A percentile compares a stretch with the other conserved stretches of the same genome.
Conservation (phyloP, 2,797 vertebrate genomes). For the Peromyscus attwateri region DNA sequence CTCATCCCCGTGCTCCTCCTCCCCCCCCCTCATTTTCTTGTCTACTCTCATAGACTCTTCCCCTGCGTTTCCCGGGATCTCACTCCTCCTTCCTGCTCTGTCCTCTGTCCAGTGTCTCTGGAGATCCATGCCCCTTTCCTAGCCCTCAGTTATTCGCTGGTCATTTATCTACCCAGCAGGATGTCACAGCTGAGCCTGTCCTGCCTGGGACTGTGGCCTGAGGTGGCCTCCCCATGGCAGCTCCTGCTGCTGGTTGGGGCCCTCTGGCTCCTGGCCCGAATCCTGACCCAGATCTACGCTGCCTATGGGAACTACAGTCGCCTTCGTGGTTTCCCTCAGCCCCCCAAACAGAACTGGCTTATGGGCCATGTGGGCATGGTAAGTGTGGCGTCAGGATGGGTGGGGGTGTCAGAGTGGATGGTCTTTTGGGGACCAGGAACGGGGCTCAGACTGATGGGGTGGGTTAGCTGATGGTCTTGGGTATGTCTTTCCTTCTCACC, state of each 20-base stretch:
- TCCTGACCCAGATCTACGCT: constrained; percentile 29
- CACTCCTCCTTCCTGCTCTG: not conserved
- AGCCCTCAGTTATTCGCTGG: not conserved
- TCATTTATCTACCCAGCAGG: not conserved
- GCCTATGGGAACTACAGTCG: constrained; percentile 56
- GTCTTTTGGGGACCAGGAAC: not conserved
- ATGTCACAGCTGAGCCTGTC: constrained; percentile 53
- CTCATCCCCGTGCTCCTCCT: not conserved
- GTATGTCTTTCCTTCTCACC: not conserved
- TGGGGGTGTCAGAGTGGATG: too few relatives aligned
- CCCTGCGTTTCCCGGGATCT: not conserved
- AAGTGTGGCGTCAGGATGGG: constrained; percentile 23
- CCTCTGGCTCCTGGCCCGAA: constrained; percentile 10
- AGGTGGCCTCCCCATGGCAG: constrained; percentile 54
- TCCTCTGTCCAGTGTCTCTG: not conserved
- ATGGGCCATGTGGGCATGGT: constrained; percentile 87
- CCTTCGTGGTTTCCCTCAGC: constrained; percentile 85
- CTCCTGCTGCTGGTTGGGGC: constrained; percentile 66
- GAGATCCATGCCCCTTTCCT: not conserved
- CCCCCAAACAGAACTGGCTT: constrained; percentile 85
- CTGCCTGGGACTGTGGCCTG: not conserved
- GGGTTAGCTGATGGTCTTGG: not conserved
- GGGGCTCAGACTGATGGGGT: not conserved
- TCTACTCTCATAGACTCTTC: not conserved
- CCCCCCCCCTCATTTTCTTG: not conserved